A percentile compares a stretch with the other conserved stretches of the same genome.
These are phyloP conservation scores for Sacculina carcini DNA, from an alignment of 2,888 invertebrate genomes.

Conservation along the genomic window DNA sequence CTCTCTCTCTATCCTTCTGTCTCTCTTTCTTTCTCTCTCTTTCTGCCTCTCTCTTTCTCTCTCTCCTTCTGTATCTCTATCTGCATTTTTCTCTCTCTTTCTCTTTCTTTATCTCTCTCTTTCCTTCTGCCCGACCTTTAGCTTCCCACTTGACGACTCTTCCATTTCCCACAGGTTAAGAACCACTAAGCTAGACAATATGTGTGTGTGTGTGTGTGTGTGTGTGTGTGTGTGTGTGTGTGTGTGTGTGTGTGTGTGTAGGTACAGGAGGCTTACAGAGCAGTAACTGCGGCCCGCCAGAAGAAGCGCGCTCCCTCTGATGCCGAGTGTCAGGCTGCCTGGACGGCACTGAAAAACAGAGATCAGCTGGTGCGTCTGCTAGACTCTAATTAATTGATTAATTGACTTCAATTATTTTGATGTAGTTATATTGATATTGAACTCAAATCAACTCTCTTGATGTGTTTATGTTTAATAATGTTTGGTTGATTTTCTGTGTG, in stretches of 20 bases:
- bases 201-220: background rate
- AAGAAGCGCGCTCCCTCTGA: background rate
- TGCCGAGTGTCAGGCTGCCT: background rate
- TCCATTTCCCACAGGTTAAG: background rate
- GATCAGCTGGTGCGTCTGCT: background rate
- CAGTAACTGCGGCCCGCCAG: background rate
- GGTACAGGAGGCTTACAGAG: background rate
- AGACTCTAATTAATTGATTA: too few relatives aligned
- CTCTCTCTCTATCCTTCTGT: too few relatives aligned
- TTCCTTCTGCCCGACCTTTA: background rate
- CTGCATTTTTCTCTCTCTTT: too few relatives aligned
- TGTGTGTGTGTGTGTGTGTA: background rate
- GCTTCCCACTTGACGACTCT: too few relatives aligned
- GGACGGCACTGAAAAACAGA: slow-evolving; percentile 1
- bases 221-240: slow-evolving; percentile 1
- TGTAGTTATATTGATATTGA: too few relatives aligned
- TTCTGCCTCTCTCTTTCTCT: slow-evolving; percentile 3
- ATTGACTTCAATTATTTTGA: too few relatives aligned
- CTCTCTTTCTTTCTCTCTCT: background rate
- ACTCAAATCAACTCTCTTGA: too few relatives aligned
- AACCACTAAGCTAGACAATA: too few relatives aligned
- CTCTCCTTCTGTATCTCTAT: too few relatives aligned
- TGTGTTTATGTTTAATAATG: too few relatives aligned
- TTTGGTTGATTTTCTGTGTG: too few relatives aligned
- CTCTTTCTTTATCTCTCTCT: slow-evolving; percentile 3